phyloP scores from a whole-genome alignment of 1,140 invertebrate genomes.

The Sycobia sp. region DNA sequence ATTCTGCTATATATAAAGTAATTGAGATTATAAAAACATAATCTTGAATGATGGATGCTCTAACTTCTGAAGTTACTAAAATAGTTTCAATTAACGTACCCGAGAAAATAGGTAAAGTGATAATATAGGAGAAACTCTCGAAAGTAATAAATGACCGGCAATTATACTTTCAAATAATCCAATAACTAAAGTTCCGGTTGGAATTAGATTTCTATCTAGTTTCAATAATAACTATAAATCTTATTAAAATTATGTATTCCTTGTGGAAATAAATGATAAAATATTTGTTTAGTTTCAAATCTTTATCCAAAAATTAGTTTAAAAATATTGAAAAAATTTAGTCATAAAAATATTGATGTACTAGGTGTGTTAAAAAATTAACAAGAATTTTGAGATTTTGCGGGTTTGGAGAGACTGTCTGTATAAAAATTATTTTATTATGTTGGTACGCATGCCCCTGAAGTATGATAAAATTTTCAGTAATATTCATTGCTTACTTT shows the following conservation, averaged over 20 bases:
- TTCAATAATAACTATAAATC: constrained; percentile 70
- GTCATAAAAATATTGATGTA: constrained; percentile 66
- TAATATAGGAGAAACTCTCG: not conserved
- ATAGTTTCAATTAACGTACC: not conserved
- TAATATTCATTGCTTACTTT: too few species aligned
- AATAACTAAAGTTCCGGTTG: constrained; percentile 67
- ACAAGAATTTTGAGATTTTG: too few species aligned
- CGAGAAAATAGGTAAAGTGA: not conserved
- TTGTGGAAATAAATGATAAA: constrained; percentile 67
- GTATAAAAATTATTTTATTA: too few species aligned
- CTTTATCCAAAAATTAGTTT: constrained; percentile 66
- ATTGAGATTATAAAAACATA: constrained; percentile 69
- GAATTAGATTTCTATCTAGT: constrained; percentile 67
- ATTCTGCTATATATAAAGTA: constrained; percentile 7
- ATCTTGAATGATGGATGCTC: constrained; percentile 45
- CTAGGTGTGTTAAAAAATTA: too few species aligned
- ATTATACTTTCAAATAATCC: constrained; percentile 58
- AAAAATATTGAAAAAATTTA: too few species aligned
- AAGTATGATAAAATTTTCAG: too few species aligned
- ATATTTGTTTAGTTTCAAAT: constrained; percentile 65
- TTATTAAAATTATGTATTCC: constrained; percentile 67
- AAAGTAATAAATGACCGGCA: not conserved
- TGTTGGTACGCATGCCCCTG: too few species aligned
- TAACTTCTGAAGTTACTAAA: too few species aligned
- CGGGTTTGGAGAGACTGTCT: too few species aligned